A percentile compares a stretch with the other conserved stretches of the same genome.
Evolutionary conservation across 2,113 vertebrate genomes (phyloP).

Genomic region (Clarias gariepinus): DNA sequence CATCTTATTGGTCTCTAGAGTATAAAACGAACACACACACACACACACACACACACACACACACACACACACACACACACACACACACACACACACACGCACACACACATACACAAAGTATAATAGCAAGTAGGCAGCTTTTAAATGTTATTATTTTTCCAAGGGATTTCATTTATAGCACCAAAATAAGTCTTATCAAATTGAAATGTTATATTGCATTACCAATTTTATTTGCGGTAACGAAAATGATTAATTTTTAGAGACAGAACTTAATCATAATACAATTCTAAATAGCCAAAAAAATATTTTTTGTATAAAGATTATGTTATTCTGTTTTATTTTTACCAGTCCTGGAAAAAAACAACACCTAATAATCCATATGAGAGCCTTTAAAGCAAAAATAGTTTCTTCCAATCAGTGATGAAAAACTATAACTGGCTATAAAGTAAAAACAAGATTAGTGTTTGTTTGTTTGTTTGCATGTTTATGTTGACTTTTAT

Average conservation of each 20-base stretch:
- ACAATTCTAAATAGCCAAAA: neutral
- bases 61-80: conserved; percentile 22
- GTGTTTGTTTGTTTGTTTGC: neutral
- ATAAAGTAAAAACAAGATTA: neutral
- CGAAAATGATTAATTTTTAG: neutral
- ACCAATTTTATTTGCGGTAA: neutral
- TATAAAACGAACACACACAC: conserved; percentile 21
- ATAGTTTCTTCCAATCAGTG: neutral
- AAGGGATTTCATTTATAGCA: conserved; percentile 14
- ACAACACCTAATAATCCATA: no score
- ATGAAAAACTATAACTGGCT: no score
- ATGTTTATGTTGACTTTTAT: neutral
- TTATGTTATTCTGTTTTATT: neutral
- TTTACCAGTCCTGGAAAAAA: neutral
- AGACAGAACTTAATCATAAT: neutral
- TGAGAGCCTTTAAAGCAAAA: no score
- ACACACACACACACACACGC: conserved; percentile 21
- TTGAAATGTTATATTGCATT: neutral
- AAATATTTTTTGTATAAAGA: no score
- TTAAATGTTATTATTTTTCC: neutral
- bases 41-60: conserved; percentile 22
- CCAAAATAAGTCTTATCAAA: neutral
- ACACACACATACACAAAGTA: conserved; percentile 9
- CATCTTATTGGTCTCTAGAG: conserved; percentile 26
- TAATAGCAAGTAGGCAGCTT: conserved; percentile 9